A percentile compares a stretch with the other conserved stretches of the same genome.
Evolutionary conservation across 2,113 vertebrate species (phyloP).

Genomic region (Hippocampus mohnikei): DNA sequence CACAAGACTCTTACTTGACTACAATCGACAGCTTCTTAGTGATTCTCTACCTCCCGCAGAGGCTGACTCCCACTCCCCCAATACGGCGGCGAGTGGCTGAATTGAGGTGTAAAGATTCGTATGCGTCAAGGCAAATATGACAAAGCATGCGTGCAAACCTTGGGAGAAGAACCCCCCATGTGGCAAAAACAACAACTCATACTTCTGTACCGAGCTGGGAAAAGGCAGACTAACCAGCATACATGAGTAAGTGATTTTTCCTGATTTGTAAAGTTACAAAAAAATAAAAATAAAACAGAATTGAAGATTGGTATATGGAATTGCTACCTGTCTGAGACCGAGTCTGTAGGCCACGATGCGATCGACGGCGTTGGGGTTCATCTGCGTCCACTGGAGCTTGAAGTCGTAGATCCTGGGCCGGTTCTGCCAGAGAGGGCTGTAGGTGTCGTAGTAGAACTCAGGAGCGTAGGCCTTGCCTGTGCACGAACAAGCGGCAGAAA

Average conservation of each 20-base stretch:
- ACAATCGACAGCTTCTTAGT: slow-evolving; percentile 37
- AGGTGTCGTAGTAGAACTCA: slow-evolving; percentile 97
- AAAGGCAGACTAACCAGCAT: slow-evolving; percentile 7
- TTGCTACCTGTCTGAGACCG: slow-evolving; percentile 87
- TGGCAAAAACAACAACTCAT: slow-evolving; percentile 9
- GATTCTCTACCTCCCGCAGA: slow-evolving; percentile 7
- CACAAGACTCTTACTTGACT: slow-evolving; percentile 13
- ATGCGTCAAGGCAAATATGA: slow-evolving; percentile 9
- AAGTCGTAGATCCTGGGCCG: slow-evolving; percentile 87
- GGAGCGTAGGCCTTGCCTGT: slow-evolving; percentile 91
- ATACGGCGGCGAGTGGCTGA: slow-evolving; percentile 22
- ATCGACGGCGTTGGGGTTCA: slow-evolving; percentile 90
- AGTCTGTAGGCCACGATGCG: slow-evolving; percentile 90
- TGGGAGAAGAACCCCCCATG: neutral
- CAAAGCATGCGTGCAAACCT: slow-evolving; percentile 6
- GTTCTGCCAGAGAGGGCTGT: slow-evolving; percentile 95
- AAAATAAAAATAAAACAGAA: neutral
- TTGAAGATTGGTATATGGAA: neutral
- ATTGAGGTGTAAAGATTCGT: slow-evolving; percentile 10
- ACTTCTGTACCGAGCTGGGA: neutral
- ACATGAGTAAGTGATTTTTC: neutral
- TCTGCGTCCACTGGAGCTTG: slow-evolving; percentile 97
- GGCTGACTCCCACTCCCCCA: slow-evolving; percentile 23
- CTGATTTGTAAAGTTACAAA: neutral
- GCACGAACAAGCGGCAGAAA: neutral